Conservation (phyloP, 2,888 invertebrate genomes). For the Lasioglossum leucozonium region DNA sequence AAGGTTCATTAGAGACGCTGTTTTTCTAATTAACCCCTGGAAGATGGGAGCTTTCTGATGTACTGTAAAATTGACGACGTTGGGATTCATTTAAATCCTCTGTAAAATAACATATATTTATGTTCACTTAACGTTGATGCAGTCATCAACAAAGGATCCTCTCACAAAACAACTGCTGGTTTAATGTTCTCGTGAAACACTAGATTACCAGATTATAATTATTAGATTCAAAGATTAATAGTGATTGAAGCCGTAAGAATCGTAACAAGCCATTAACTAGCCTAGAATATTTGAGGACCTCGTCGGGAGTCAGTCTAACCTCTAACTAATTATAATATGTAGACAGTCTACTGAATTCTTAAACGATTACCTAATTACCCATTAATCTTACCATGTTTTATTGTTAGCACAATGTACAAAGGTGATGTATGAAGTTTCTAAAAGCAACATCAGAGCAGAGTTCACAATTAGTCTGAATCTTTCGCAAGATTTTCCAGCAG, state of each 20-base stretch:
- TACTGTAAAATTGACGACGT: neutral
- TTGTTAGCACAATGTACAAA: neutral
- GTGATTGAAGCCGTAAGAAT: too few species aligned
- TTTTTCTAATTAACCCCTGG: neutral
- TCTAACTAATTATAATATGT: neutral
- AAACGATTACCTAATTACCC: too few species aligned
- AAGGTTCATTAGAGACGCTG: neutral
- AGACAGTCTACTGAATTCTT: neutral
- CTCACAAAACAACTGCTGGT: too few species aligned
- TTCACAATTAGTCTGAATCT: too few species aligned
- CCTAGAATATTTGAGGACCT: neutral
- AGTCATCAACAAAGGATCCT: too few species aligned
- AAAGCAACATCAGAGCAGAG: too few species aligned
- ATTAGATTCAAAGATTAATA: too few species aligned
- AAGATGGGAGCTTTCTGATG: neutral
- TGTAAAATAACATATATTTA: neutral
- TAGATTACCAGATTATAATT: too few species aligned
- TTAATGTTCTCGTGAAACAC: too few species aligned
- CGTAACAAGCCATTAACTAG: neutral
- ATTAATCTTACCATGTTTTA: neutral
- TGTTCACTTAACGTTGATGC: neutral
- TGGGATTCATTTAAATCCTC: neutral
- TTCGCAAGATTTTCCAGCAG: neutral
- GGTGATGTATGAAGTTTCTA: too few species aligned
- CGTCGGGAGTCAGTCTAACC: neutral